Base-by-base conservation (phyloP, 92 coral and sea anemone species). In the Pocillopora meandrina region DNA sequence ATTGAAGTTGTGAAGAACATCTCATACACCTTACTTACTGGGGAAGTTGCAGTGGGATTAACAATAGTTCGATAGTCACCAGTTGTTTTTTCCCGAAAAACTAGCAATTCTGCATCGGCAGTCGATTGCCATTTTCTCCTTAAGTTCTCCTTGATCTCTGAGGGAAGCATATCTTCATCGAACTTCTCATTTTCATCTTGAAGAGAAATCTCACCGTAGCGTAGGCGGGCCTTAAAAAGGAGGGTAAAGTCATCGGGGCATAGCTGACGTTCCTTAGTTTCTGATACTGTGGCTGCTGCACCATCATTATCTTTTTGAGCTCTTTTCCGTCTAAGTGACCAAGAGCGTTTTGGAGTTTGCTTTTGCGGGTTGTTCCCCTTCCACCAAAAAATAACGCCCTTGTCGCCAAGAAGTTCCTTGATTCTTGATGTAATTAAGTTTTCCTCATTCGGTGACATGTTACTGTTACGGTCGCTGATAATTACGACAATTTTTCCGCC, bases 401-500 rank as follows among this genome's bases (percentile, higher is more conserved):
- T 55, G 8, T 66, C 52, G 8, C 17, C 74, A 9, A 79, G 83
- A 49, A 52, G 49, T 0, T 65, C 31, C 10, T 1, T 10, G 52
- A 79, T 52, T 14, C 1, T 56, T 1, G 35, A 47, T 20, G 83
- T 79, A 15, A 79, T 17, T 1, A 34, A 14, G 15, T 79, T 26
- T 66, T 79, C 74, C 13, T 66, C 74, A 23, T 13, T 1, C 1
- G 1, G 72, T n/a, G 64, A 52, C 18, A 79, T 16, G 3, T 55
- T 14, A 7, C 57, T 17, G 15, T 60, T 23, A 35, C 23, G 63
- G 21, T 21, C 56, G 26, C 63, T 52, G 64, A 79, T 60, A 61
- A 79, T 65, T 12, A 66, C 12, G 20, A 79, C 85, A 57, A 71
- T 58, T 65, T 42, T 81, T 20, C 5, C 71, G 11, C 69, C 85